Conservation (phyloP, 2,113 vertebrate species). For the Urocitellus parryii region DNA sequence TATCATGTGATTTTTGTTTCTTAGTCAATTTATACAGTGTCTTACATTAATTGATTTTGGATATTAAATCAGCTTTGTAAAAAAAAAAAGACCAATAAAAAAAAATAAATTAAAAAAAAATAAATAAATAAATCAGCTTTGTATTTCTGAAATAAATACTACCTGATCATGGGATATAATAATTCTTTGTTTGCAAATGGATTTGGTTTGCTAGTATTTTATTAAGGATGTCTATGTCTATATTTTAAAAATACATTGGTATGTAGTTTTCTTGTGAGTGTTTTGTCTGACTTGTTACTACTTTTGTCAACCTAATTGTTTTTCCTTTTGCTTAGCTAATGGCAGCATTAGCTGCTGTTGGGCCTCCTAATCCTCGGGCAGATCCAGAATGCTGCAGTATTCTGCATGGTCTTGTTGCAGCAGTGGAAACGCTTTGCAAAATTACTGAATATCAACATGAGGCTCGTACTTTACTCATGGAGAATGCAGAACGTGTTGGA, state of each 20-base stretch:
- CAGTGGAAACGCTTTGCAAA: slow-evolving; percentile 96
- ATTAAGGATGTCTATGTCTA: background rate
- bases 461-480: slow-evolving; percentile 93
- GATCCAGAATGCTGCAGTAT: slow-evolving; percentile 99
- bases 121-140: slow-evolving; percentile 41
- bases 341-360: slow-evolving; percentile 95
- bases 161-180: background rate
- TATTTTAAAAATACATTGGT: background rate
- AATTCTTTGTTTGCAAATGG: background rate
- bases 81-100: no score
- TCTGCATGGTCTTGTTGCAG: slow-evolving; percentile 95
- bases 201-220: slow-evolving; percentile 12
- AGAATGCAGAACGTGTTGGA: slow-evolving; percentile 95
- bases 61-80: slow-evolving; percentile 4
- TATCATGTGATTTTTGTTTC: slow-evolving; percentile 9
- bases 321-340: slow-evolving; percentile 90
- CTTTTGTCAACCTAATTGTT: slow-evolving; percentile 4
- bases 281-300: background rate
- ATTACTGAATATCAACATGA: slow-evolving; percentile 97
- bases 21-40: background rate
- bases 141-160: background rate
- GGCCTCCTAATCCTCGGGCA: slow-evolving; percentile 96
- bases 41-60: slow-evolving; percentile 18
- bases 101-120: no score
- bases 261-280: slow-evolving; percentile 14